A percentile compares a stretch with the other conserved stretches of the same genome.
These are phyloP conservation scores for Cosmia trapezina DNA, from an alignment of 2,888 invertebrate genomes.

Conservation along the genomic window DNA sequence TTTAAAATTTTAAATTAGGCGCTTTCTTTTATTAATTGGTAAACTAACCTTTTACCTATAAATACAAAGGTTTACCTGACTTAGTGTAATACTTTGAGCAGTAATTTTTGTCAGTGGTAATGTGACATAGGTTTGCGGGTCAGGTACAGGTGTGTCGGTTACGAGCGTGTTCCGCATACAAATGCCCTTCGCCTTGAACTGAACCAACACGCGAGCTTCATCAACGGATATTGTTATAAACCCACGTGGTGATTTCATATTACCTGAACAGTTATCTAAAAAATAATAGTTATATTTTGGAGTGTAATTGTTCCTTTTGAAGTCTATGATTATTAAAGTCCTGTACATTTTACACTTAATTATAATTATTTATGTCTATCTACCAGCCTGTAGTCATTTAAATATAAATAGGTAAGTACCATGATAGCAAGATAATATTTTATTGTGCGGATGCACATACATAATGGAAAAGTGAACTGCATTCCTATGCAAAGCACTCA, in stretches of 20 bases:
- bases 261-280: conserved; percentile 39
- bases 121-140: conserved; percentile 73
- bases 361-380: background rate
- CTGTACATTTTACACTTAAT: background rate
- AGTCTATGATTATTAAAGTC: too few species aligned
- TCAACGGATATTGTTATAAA: conserved; percentile 56
- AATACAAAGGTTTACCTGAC: background rate
- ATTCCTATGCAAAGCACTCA: conserved; percentile 68
- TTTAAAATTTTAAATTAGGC: background rate
- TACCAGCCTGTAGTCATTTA: conserved; percentile 14
- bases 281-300: background rate
- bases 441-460: conserved; percentile 26
- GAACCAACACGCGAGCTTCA: conserved; percentile 66
- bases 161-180: conserved; percentile 80
- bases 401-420: conserved; percentile 32
- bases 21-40: background rate
- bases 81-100: conserved; percentile 7
- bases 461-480: conserved; percentile 46
- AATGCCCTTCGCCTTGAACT: conserved; percentile 84
- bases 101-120: conserved; percentile 47
- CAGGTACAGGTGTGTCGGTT: conserved; percentile 76
- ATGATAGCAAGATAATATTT: conserved; percentile 23
- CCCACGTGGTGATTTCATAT: conserved; percentile 59
- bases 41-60: background rate
- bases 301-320: background rate